Percentiles rank a stretch among this genome's conserved stretches.
Conservation (phyloP, 1,140 invertebrate genomes). For the Gryllus bimaculatus region DNA sequence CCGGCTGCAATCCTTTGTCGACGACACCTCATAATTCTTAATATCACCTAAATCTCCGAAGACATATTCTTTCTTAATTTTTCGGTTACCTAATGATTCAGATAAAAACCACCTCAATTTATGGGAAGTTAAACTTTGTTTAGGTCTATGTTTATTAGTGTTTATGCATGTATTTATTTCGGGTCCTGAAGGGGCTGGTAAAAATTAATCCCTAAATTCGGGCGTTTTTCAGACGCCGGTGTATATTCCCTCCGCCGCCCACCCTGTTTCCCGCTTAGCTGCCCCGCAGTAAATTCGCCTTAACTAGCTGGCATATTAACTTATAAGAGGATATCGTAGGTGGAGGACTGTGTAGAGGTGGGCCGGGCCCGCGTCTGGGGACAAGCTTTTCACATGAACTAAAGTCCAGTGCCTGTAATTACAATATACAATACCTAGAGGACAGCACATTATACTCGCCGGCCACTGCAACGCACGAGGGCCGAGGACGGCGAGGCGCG, state of each 20-base stretch:
- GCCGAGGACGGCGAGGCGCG: background rate
- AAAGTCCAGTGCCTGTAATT: constrained; percentile 1
- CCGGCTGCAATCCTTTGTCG: background rate
- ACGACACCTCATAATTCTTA: background rate
- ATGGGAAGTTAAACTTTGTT: constrained; percentile 1
- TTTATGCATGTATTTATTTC: constrained; percentile 6
- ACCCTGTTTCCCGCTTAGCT: background rate
- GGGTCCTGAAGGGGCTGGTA: background rate
- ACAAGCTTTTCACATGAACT: background rate
- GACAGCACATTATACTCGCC: background rate
- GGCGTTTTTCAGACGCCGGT: background rate
- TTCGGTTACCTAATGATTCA: background rate
- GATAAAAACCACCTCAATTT: background rate
- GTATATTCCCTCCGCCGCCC: background rate
- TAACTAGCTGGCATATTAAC: background rate
- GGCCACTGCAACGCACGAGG: background rate
- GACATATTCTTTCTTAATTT: constrained; percentile 2
- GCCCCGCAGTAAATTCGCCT: background rate
- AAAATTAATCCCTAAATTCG: constrained; percentile 5
- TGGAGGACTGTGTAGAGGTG: background rate
- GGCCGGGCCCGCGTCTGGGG: background rate
- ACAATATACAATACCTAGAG: constrained; percentile 5
- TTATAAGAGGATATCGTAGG: constrained; percentile 1
- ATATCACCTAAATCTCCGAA: background rate
- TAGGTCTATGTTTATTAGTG: background rate